Percentiles rank a stretch among this genome's conserved stretches.
Evolutionary conservation across 1,140 invertebrate species (phyloP).

Genomic region (Sogatella furcifera): DNA sequence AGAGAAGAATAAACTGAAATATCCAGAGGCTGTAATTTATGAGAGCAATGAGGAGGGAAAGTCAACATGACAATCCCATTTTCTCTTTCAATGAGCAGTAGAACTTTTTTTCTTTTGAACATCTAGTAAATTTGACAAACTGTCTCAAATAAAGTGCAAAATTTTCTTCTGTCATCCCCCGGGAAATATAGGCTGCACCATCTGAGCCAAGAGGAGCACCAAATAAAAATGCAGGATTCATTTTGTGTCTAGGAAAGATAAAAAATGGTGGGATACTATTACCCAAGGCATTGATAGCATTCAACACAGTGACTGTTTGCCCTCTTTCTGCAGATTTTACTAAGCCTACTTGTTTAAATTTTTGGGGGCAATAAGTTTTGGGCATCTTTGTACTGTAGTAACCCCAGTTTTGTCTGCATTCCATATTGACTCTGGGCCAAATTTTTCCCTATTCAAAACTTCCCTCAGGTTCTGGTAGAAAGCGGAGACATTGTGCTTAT

Average conservation of each 20-base stretch:
- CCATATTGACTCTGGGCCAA: constrained; percentile 31
- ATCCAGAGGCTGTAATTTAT: constrained; percentile 29
- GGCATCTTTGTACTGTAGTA: constrained; percentile 34
- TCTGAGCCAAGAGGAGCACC: constrained; percentile 32
- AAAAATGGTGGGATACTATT: constrained; percentile 32
- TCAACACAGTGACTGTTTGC: constrained; percentile 32
- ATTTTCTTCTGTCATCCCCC: constrained; percentile 26
- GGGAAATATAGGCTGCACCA: constrained; percentile 27
- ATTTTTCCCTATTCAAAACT: constrained; percentile 26
- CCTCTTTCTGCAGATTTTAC: constrained; percentile 35
- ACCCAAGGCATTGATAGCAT: constrained; percentile 32
- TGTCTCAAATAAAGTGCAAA: constrained; percentile 23
- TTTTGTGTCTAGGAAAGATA: constrained; percentile 32
- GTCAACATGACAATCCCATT: constrained; percentile 25
- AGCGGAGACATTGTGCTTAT: constrained; percentile 21
- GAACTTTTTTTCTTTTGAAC: constrained; percentile 22
- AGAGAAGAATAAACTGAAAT: constrained; percentile 27
- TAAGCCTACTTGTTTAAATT: constrained; percentile 31
- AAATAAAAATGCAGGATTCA: constrained; percentile 31
- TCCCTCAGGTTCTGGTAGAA: constrained; percentile 27
- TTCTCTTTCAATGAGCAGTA: constrained; percentile 30
- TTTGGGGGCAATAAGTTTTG: constrained; percentile 32
- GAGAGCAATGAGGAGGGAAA: constrained; percentile 28
- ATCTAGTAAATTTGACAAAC: constrained; percentile 20
- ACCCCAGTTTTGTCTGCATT: constrained; percentile 40